Base-by-base conservation (phyloP, 2,113 vertebrate genomes). In the Cyanocitta stelleri region DNA sequence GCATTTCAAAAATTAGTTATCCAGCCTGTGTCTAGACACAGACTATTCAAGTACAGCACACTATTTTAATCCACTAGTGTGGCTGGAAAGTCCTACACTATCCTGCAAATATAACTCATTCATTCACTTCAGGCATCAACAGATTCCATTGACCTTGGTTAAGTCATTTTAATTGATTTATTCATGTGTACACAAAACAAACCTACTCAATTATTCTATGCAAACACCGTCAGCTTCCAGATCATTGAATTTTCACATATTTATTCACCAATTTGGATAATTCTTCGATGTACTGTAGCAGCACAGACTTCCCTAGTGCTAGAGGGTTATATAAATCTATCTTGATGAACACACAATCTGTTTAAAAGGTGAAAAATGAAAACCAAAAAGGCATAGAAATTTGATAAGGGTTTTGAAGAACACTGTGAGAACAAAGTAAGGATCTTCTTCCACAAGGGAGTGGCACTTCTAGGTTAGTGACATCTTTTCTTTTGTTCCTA, bases 201-300 rank as follows among this genome's bases (percentile, higher is more conserved):
- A 85, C 55, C 62, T 93, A 76, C 75, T 95, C 78, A 94, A 94
- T 90, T 96, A 93, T 67, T 86, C 62, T 93, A 52, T 75, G 84
- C 92, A 97, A 95, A 95, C 81, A 91, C 20, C 94, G 74, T 33
- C 51, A 96, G 80, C 51, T 95, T 95, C 81, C 85, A 95, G 81
- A 92, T 90, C 63, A 86, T 61, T 93, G 90, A 85, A 56, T 92
- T 94, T 92, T 83, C 90, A 73, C 54, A 27, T 93, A 94, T 72
- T 96, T 94, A 89, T 85, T 88, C 82, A 85, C 8, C 63, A 80
- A 61, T 92, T 59, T 93, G 63, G 85, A 63, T 79, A 85, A 85
- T 76, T 91, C 35, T 76, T 91, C 44, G 10, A 89, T 15, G 59
- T 44, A 58, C 32, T 73, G 35, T 46, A 80, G 58, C 62, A 69